Evolutionary conservation across 1,140 invertebrate species (phyloP), one percentile per base, ranked within the genome.

Genomic region (Babylonia areolata): DNA sequence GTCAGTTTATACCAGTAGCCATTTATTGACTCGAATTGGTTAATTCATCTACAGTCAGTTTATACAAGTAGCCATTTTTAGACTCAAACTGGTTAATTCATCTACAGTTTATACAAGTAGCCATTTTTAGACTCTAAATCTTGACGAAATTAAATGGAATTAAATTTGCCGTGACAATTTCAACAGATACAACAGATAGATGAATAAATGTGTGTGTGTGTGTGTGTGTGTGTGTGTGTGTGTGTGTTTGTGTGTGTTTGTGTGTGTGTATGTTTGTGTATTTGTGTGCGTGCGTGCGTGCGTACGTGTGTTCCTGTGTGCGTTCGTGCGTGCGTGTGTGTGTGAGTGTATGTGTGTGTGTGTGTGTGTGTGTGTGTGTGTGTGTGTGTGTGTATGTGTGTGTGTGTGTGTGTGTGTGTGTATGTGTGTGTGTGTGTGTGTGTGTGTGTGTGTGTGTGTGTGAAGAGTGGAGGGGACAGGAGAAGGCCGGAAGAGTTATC

Each of bases 191-290:
- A 46, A 46, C 15, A 46, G 5, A 46, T 46, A 46, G n/a, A n/a
- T n/a, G n/a, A n/a, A n/a, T 46, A 46, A 6, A 46, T 46, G 15
- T 46, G 15, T 51, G 39, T 79, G 37, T 42, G 39, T 42, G 77
- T 42, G 42, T 79, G 35, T 79, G 77, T 79, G 42, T 79, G 77
- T 79, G 77, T 51, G 77, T 79, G 77, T 79, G 39, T 79, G 77
- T 51, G 77, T 51, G 39, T 51, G 77, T 51, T 37, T 79, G 39
- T 11, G 77, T 79, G n/a, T n/a, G 77, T 79, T 42, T 81, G n/a
- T 42, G 42, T n/a, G n/a, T 46, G 33, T 81, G 20, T 46, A n/a
- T n/a, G n/a, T 58, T 28, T 31, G 79, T 46, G 42, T 42, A 35
- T 46, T 42, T 46, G 77, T 79, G 39, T 79, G 77, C 28, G 69